Evolutionary conservation across 1,140 invertebrate species (phyloP).

Genomic region (Anoplophora glabripennis): DNA sequence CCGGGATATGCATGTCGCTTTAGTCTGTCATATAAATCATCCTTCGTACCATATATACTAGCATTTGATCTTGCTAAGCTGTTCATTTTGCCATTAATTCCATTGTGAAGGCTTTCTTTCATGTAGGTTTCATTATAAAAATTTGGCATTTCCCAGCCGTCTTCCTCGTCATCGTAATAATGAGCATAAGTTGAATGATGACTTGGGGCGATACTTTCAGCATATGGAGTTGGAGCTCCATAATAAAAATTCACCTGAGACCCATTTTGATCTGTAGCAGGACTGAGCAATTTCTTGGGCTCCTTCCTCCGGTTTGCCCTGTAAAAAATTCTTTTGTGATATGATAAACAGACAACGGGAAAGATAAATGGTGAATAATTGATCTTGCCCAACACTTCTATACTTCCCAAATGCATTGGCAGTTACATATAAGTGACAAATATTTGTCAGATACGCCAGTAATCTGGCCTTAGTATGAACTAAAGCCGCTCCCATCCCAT

Average conservation of each 20-base stretch:
- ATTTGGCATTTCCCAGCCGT: conserved; percentile 96
- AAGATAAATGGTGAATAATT: no score
- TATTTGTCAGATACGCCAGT: no score
- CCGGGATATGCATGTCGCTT: conserved; percentile 93
- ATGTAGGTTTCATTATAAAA: conserved; percentile 97
- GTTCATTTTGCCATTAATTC: conserved; percentile 77
- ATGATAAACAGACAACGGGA: no score
- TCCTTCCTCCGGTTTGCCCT: conserved; percentile 78
- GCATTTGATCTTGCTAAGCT: conserved; percentile 87
- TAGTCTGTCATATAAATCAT: conserved; percentile 92
- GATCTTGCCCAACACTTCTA: no score
- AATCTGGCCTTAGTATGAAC: no score
- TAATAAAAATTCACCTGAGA: conserved; percentile 96
- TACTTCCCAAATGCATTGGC: no score
- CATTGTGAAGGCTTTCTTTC: conserved; percentile 86
- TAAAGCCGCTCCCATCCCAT: no score
- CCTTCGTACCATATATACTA: conserved; percentile 92
- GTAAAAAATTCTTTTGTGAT: conserved; percentile 16
- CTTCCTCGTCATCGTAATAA: conserved; percentile 93
- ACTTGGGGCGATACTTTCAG: conserved; percentile 90
- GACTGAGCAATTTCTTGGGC: conserved; percentile 82
- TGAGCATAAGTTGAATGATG: conserved; percentile 94
- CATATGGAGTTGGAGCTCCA: conserved; percentile 86
- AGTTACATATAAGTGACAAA: no score
- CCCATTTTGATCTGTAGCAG: conserved; percentile 82